Evolutionary conservation across 2,797 vertebrate genomes (phyloP), one percentile per base, ranked within the genome.

Genomic region (Syngnathus acus): DNA sequence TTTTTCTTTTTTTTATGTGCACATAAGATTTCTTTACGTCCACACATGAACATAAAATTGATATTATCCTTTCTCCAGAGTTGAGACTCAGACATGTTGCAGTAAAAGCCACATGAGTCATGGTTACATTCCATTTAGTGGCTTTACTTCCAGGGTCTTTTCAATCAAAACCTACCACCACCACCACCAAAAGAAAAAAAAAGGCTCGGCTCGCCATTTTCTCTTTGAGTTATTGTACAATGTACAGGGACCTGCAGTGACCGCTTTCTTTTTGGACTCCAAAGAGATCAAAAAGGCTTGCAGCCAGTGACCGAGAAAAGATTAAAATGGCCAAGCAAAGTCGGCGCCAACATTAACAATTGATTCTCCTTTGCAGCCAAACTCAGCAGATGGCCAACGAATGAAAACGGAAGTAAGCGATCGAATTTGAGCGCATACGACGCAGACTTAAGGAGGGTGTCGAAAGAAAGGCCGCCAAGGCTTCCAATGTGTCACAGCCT

Each of bases 341-440:
- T 77, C 53, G 21, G 53, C 77, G 80, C 73, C 77, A 72, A 74
- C 77, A 73, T 81, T 72, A 82, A 81, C 81, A 85, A 88, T 76
- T 70, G 79, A 87, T 82, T 84, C 70, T 55, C 63, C 65, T 65
- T 71, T 13, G 64, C 67, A 59, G 82, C 84, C 87, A 86, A 86
- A 78, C 70, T 64, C 79, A 74, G 83, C 86, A 89, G 85, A 86
- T 88, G 85, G 83, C 26, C 78, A 74, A 72, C 74, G 83, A 89
- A 85, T 82, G 80, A 75, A 71, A 82, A 83, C 73, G 78, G 80
- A 81, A 73, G 73, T 32, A 68, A 73, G 84, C 77, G 66, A 82
- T 86, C 74, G 78, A n/a, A 78, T 83, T 78, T 75, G 54, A 32
- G 54, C 14, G 26, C 11, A 4, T 26, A 64, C 72, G 32, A 70